Percentiles rank a stretch among this genome's conserved stretches.
Evolutionary conservation across 92 coral and sea anemone species (phyloP).

Genomic region (Zoanthus sansibaricus): DNA sequence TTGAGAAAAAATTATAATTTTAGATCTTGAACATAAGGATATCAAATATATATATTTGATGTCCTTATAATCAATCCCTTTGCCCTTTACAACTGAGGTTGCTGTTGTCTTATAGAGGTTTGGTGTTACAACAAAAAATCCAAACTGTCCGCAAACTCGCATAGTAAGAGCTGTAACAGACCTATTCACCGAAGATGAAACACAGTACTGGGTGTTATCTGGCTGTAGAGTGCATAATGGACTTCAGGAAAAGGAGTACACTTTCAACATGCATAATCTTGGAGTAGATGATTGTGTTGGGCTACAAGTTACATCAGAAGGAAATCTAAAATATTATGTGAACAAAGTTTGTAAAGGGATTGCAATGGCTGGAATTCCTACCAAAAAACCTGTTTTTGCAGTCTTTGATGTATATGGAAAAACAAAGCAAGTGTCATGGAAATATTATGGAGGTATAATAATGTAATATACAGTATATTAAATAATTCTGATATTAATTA

Average conservation of each 20-base stretch:
- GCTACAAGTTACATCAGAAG: constrained; percentile 82
- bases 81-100: background rate
- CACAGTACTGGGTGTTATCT: constrained; percentile 94
- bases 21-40: too few species aligned
- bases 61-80: background rate
- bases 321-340: constrained; percentile 81
- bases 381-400: constrained; percentile 82
- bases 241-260: constrained; percentile 87
- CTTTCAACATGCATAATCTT: constrained; percentile 84
- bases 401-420: constrained; percentile 98
- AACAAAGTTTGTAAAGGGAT: constrained; percentile 86
- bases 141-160: constrained; percentile 78
- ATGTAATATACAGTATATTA: too few species aligned
- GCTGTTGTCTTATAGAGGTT: constrained; percentile 74
- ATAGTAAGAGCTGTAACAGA: constrained; percentile 96
- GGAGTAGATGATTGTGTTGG: constrained; percentile 87
- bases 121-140: constrained; percentile 90
- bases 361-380: constrained; percentile 89
- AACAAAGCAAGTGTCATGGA: constrained; percentile 92
- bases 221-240: constrained; percentile 96
- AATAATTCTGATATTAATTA: too few species aligned
- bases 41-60: too few species aligned
- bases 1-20: too few species aligned
- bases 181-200: constrained; percentile 83
- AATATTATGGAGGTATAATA: constrained; percentile 87